Evolutionary conservation across 1,140 invertebrate species (phyloP), one percentile per base, ranked within the genome.

Genomic region (Aphaenogaster ashmeadi): DNA sequence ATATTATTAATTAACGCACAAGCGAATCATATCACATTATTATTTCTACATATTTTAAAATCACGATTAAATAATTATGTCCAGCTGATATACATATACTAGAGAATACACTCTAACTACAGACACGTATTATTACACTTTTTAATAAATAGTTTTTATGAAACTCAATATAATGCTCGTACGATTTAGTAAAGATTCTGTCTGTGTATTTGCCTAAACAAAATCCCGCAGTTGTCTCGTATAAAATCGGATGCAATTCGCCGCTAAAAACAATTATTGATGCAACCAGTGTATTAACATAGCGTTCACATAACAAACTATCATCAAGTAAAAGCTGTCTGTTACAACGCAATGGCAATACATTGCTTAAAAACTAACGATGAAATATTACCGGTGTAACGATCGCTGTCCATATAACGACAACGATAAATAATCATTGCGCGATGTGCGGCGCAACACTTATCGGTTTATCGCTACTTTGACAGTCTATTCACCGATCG

Each of bases 351-450:
- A 8, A 47, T n/a, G 33, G 8, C 52, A 58, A 75, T 54, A 56
- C 50, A 9, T 27, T 56, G 52, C 72, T 56, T 58, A 62, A 75
- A 75, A 75, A 54, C 52, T 50, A 50, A 58, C 72, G 52, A 75
- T 54, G 52, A 75, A 58, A 75, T 75, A 75, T 75, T 41, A 36
- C 72, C 13, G 18, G 33, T 36, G 38, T 52, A 75, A 58, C 27
- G 15, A 75, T 58, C 33, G 54, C 54, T 36, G 36, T 77, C 54
- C 27, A 52, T 50, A 15, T 50, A 77, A 60, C 74, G 52, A 58
- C 33, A 52, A 75, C 50, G 52, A 75, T 75, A 75, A 75, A 75
- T 75, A 79, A 79, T 79, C 75, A 50, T 79, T 79, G 58, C 36
- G 58, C 58, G 56, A 79, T 33, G 56, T 44, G 21, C 38, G 41